Base-by-base conservation (phyloP, 1,140 invertebrate genomes). In the Drosophila ercepeae region DNA sequence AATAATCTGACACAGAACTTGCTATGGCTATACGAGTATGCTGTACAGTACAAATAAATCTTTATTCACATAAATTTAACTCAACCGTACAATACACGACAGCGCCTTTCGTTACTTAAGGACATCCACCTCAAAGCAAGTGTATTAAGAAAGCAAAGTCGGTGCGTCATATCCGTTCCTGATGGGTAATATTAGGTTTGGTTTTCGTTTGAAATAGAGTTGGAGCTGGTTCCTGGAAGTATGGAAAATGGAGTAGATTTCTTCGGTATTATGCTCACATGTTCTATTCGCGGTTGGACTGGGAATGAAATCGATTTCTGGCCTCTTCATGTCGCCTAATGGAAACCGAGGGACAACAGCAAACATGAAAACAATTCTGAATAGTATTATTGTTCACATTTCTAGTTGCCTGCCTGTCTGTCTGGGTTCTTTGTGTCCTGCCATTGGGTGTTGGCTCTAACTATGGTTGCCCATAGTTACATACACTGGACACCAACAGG, bases 391-490 rank as follows among this genome's bases (percentile, higher is more conserved):
- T 70, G 57, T 45, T 53, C 18, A 49, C 25, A 76, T 41, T 68
- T 51, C 27, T 16, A 45, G 50, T 53, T 57, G 57, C 46, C 16
- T 69, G 39, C 67, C 25, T 65, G 36, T 50, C 51, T 42, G 60
- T 25, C 55, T 60, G 19, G 23, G 60, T 60, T 41, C 39, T 27
- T 13, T 8, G 39, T 45, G 18, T 48, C 29, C 25, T 52, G 27
- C 21, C 13, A 32, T 2, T 41, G 13, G 34, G 19, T 54, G 34
- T 39, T 32, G 45, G 13, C 46, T 42, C 48, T 55, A 25, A 59
- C 42, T 29, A 75, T 49, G 68, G 78, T 83, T 83, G 71, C 81
- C 78, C 81, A n/a, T 83, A 42, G 79, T 79, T 72, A 83, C 79
- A 19, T 72, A 83, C 79, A 19, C 48, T 36, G 75, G 81, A 69